Percentiles rank a stretch among this genome's conserved stretches.
Conservation (phyloP, 2,888 invertebrate species). For the Apotomis betuletana region DNA sequence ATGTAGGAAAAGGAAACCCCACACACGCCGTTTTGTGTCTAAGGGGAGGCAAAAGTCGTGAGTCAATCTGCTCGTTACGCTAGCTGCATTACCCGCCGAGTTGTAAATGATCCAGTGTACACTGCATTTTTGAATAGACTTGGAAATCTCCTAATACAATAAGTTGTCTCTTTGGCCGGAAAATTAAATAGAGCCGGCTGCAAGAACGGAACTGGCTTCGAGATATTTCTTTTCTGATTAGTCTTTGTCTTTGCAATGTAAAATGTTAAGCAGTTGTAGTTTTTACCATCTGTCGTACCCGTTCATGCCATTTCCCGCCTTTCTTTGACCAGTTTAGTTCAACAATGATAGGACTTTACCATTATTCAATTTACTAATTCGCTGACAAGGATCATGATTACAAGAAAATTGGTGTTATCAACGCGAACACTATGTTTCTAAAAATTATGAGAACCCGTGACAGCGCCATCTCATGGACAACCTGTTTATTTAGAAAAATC, state of each 20-base stretch:
- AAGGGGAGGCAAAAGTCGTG: constrained; percentile 43
- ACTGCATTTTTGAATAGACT: constrained; percentile 47
- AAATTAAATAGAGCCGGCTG: constrained; percentile 51
- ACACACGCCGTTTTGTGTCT: background rate
- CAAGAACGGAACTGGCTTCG: constrained; percentile 9
- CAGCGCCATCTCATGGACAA: too few species aligned
- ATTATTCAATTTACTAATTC: too few species aligned
- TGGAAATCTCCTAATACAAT: constrained; percentile 43
- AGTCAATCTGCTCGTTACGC: constrained; percentile 61
- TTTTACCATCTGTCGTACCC: background rate
- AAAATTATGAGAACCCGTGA: too few species aligned
- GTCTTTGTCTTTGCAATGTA: constrained; percentile 6
- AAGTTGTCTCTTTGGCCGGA: constrained; percentile 48
- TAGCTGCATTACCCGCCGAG: constrained; percentile 50
- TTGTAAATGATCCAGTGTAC: constrained; percentile 51
- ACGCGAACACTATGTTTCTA: too few species aligned
- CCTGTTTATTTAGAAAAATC: too few species aligned
- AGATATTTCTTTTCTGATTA: constrained; percentile 9
- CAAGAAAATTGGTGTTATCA: too few species aligned
- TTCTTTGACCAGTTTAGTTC: background rate
- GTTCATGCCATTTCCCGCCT: background rate
- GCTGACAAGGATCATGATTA: too few species aligned
- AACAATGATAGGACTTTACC: background rate
- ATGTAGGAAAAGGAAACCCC: background rate
- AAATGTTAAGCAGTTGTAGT: constrained; percentile 6